Conservation (phyloP, 1,140 invertebrate genomes). For the Neuroterus valhalla region DNA sequence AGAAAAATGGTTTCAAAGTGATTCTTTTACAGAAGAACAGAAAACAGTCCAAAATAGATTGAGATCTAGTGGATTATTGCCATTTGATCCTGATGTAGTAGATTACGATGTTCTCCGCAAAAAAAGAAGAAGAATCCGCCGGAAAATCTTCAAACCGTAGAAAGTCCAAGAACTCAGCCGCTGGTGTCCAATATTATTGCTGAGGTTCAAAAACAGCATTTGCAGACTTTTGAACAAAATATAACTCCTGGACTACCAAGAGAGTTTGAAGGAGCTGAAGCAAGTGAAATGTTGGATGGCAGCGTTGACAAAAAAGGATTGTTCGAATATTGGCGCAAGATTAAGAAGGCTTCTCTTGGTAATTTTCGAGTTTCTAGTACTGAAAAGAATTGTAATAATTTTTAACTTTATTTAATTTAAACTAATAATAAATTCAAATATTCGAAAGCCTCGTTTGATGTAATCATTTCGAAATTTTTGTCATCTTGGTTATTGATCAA, state of each 20-base stretch:
- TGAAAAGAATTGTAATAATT: neutral
- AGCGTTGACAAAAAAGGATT: neutral
- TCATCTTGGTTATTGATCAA: too few relatives aligned
- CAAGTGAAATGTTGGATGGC: neutral
- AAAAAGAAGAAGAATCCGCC: too few relatives aligned
- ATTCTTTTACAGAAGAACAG: neutral
- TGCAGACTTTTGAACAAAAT: neutral
- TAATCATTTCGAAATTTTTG: too few relatives aligned
- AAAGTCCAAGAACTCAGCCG: too few relatives aligned
- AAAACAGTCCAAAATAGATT: neutral
- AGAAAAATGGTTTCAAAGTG: slow-evolving; percentile 44
- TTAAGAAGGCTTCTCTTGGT: neutral
- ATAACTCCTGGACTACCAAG: neutral
- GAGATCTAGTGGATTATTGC: slow-evolving; percentile 22
- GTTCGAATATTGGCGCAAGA: neutral
- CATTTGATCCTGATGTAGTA: slow-evolving; percentile 35
- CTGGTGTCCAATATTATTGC: too few relatives aligned
- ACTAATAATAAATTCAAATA: too few relatives aligned
- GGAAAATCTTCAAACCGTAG: too few relatives aligned
- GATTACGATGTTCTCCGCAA: neutral
- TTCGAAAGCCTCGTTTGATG: too few relatives aligned
- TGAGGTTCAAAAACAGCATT: neutral
- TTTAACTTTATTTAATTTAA: neutral
- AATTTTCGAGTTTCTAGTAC: neutral
- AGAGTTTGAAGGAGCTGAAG: neutral